Evolutionary conservation across 2,888 invertebrate species (phyloP).

Genomic region (Diabrotica balteata): DNA sequence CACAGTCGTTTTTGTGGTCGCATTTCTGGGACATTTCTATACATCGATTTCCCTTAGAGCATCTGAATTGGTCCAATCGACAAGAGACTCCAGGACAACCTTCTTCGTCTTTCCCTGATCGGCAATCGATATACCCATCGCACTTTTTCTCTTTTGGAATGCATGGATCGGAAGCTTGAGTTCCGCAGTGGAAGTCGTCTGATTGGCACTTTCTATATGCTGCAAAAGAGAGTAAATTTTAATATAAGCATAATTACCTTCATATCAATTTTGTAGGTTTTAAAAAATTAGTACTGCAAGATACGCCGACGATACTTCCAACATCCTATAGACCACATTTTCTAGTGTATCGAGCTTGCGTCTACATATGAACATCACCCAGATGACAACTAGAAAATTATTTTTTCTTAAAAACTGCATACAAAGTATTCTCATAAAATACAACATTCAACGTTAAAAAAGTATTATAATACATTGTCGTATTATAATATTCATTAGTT

Average conservation of each 20-base stretch:
- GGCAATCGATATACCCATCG: slow-evolving; percentile 89
- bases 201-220: slow-evolving; percentile 87
- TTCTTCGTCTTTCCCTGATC: slow-evolving; percentile 82
- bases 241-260: background rate
- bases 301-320: too few relatives aligned
- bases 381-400: too few relatives aligned
- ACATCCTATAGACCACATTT: too few relatives aligned
- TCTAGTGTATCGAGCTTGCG: too few relatives aligned
- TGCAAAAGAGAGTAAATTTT: slow-evolving; percentile 58
- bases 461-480: too few relatives aligned
- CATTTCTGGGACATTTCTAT: slow-evolving; percentile 80
- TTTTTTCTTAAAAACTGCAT: too few relatives aligned
- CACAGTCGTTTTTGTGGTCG: slow-evolving; percentile 90
- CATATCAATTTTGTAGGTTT: too few relatives aligned
- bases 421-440: too few relatives aligned
- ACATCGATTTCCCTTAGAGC: slow-evolving; percentile 81
- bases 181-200: slow-evolving; percentile 88
- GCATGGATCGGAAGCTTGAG: slow-evolving; percentile 75
- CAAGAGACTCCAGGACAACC: slow-evolving; percentile 76
- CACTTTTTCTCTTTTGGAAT: slow-evolving; percentile 89
- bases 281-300: too few relatives aligned
- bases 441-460: too few relatives aligned
- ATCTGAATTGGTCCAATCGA: slow-evolving; percentile 85
- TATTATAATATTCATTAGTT: too few relatives aligned
- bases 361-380: too few relatives aligned